A percentile compares a stretch with the other conserved stretches of the same genome.
phyloP scores from a whole-genome alignment of 1,140 invertebrate genomes.

The Notospermus geniculatus region DNA sequence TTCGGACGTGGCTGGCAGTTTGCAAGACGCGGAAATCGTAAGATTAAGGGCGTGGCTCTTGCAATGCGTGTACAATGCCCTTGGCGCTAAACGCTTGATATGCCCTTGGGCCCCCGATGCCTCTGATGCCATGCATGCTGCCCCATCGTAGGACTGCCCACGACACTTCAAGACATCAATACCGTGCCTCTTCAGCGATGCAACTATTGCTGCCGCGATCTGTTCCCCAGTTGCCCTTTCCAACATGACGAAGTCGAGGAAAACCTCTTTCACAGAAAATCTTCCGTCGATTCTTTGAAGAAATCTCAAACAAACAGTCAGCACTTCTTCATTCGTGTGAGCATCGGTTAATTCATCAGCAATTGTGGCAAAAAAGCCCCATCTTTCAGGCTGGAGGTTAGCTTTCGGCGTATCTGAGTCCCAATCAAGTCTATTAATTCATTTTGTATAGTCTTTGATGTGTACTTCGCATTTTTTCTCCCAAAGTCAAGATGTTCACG shows the following conservation, averaged over 20 bases:
- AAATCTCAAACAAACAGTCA: background rate
- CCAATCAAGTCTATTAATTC: background rate
- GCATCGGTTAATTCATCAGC: background rate
- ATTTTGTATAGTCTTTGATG: conserved; percentile 1
- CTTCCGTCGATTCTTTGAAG: background rate
- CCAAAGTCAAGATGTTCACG: background rate
- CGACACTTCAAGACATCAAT: background rate
- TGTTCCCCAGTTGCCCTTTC: background rate
- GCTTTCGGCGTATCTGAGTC: background rate
- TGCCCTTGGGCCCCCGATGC: conserved; percentile 10
- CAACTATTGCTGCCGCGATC: background rate
- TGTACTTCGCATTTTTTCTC: background rate
- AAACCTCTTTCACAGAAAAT: background rate
- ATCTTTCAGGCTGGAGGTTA: background rate
- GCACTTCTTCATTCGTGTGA: background rate
- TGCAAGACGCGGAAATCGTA: conserved; percentile 11
- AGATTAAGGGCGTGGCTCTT: conserved; percentile 18
- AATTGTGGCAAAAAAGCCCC: background rate
- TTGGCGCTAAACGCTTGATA: background rate
- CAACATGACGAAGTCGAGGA: background rate
- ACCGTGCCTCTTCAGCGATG: background rate
- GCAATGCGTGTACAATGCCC: conserved; percentile 17
- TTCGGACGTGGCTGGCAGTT: conserved; percentile 9
- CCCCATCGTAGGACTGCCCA: background rate
- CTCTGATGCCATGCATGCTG: background rate